Evolutionary conservation across 2,888 invertebrate species (phyloP), one percentile per base, ranked within the genome.

Genomic region (Drosophila formosana): DNA sequence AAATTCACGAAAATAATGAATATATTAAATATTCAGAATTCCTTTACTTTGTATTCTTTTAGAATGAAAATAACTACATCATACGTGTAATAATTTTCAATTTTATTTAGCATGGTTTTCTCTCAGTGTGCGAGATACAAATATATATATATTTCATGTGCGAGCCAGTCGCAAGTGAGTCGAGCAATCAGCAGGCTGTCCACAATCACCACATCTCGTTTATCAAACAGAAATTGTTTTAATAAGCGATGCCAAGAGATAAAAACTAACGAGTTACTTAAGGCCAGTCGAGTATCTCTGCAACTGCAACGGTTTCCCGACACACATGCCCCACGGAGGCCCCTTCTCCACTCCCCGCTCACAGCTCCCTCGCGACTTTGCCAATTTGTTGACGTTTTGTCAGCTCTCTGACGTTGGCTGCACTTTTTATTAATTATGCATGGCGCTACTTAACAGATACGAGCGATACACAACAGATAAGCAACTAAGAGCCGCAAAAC

Each of bases 191-290:
- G 37, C 67, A 63, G 53, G 49, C 81, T 69, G 74, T 77, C 80
- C 53, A 57, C 87, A 75, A 84, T 82, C 77, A 71, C 83, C 84
- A 69, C 72, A 75, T 77, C 89, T 82, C 75, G 88, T 81, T 87
- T 87, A 85, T 87, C 88, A 75, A 53, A 68, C 65, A 63, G 66
- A 83, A 76, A 70, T 74, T 73, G 79, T 84, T 84, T 88, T 89
- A 89, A 84, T 87, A 87, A 89, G 86, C 80, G 86, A 89, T 88
- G 69, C 61, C 72, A 77, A 71, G 66, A 78, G 89, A 85, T 88
- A 88, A 87, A 78, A 86, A 70, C 80, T 88, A 88, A 89, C 86
- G 80, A 87, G 88, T 88, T 84, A 85, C 71, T 87, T 82, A 80
- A 75, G 71, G 74, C 66, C 69, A 52, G 49, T 30, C 26, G 32